Percentiles rank a stretch among this genome's conserved stretches.
phyloP scores from a whole-genome alignment of 2,797 vertebrate species.

The Leptodactylus fallax region DNA sequence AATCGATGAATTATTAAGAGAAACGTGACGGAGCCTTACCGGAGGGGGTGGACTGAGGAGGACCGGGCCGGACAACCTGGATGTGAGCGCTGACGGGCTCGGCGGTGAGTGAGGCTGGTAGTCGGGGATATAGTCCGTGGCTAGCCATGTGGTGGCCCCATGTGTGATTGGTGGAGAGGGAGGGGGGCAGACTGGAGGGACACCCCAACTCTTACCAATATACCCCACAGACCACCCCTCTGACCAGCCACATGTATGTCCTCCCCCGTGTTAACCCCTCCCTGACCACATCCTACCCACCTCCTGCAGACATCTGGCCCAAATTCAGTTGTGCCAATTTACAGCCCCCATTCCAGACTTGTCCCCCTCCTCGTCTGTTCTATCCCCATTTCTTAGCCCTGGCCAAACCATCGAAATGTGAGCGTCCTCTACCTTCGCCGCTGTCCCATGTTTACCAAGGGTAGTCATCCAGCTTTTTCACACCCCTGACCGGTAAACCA shows the following conservation, averaged over 20 bases:
- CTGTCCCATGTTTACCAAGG: neutral
- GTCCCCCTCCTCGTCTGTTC: neutral
- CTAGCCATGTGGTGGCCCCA: neutral
- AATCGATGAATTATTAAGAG: neutral
- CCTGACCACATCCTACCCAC: neutral
- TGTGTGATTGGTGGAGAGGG: neutral
- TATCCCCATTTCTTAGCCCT: no score
- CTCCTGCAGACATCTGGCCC: no score
- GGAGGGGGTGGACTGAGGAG: neutral
- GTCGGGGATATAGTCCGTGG: neutral
- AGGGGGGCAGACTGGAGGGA: neutral
- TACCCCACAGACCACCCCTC: neutral
- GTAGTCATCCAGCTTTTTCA: no score
- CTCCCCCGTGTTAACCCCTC: neutral
- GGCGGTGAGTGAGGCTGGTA: neutral
- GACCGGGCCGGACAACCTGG: neutral
- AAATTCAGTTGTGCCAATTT: neutral
- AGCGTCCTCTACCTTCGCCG: neutral
- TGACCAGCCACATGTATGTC: neutral
- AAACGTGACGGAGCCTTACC: neutral
- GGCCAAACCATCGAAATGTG: no score
- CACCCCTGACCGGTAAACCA: neutral
- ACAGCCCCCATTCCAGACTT: neutral
- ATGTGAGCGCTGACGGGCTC: neutral
- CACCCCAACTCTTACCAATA: neutral